Evolutionary conservation across 2,888 invertebrate species (phyloP), one percentile per base, ranked within the genome.

Genomic region (Aelia acuminata): DNA sequence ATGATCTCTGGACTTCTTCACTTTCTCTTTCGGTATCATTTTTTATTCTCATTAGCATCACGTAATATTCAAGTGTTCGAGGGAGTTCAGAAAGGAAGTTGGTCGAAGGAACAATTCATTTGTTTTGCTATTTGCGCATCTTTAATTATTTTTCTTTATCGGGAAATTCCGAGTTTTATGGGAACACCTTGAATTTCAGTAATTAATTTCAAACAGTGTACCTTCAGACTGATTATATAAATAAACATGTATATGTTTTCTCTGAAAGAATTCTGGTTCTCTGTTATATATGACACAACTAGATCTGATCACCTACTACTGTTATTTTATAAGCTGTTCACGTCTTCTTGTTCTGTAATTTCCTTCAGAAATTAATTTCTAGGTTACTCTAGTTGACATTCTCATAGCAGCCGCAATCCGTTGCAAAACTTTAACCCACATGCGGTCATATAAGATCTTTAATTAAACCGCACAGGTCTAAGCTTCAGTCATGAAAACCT

Each of bases 291-390:
- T 35, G 5, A 20, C 35, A 20, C 35, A 0, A 0, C 35, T 35
- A 35, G 7, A 2, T 1, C 35, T 70, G 26, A 15, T 11, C n/a
- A n/a, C 35, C 20, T 3, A 0, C 18, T 18, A 2, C 31, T 13
- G 26, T 57, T 26, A 31, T 26, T 57, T 57, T 13, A 70, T 31
- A 70, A 70, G 35, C 63, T 5, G 63, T 31, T 35, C 63, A 70
- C 63, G 63, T 70, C 63, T 35, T 18, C 63, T 70, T 70, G 63
- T 70, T 70, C 63, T 35, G 26, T 70, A 31, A 70, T 35, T 70
- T 70, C 63, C 63, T 70, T 70, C 63, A 5, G 35, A 70, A 70
- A 70, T 70, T 70, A 70, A 70, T 70, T 70, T 70, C 18, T 18
- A 35, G 63, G 31, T 70, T 15, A 35, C 18, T 35, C 1, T 70